A percentile compares a stretch with the other conserved stretches of the same genome.
Evolutionary conservation across 2,797 vertebrate species (phyloP).

Genomic region (Psittacula derbiana): DNA sequence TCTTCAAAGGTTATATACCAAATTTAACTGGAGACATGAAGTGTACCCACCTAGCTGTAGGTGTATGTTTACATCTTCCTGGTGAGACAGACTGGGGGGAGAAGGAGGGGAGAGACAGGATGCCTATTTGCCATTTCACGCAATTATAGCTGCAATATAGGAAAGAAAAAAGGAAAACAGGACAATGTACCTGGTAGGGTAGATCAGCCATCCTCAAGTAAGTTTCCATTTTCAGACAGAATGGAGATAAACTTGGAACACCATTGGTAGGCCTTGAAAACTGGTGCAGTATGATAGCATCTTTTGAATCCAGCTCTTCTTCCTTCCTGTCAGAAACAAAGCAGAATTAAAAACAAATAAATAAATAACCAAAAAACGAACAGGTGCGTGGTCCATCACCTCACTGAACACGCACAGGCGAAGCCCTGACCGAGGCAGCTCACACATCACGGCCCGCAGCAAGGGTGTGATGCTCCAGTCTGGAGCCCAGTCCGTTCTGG

Average conservation of each 20-base stretch:
- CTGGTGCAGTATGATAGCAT: constrained; percentile 97
- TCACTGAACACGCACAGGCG: neutral
- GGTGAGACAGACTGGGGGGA: neutral
- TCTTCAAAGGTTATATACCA: neutral
- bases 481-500: neutral
- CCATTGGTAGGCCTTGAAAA: constrained; percentile 94
- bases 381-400: neutral
- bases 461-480: neutral
- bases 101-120: neutral
- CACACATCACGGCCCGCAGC: neutral
- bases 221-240: constrained; percentile 98
- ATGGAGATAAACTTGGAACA: constrained; percentile 93
- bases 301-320: constrained; percentile 94
- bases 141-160: neutral
- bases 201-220: constrained; percentile 96
- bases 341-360: neutral
- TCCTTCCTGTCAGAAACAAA: constrained; percentile 86
- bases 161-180: neutral
- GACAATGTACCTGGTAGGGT: constrained; percentile 90
- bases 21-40: neutral
- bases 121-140: neutral
- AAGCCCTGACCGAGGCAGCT: neutral
- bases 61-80: neutral
- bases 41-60: neutral
- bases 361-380: neutral